phyloP scores from a whole-genome alignment of 2,113 vertebrate species.

The Epinephelus moara region DNA sequence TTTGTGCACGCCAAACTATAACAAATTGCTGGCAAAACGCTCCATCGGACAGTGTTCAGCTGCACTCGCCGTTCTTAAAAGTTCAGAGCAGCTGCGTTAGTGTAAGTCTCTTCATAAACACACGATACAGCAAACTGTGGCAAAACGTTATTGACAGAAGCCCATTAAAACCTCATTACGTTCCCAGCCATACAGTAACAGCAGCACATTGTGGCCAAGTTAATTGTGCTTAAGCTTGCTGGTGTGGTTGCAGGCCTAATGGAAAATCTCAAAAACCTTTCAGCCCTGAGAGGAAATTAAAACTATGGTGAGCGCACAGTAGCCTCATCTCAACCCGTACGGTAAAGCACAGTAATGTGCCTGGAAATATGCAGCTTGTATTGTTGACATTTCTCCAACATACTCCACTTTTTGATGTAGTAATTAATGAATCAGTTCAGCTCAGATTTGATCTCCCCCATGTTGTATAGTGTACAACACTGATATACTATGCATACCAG shows the following conservation, averaged over 20 bases:
- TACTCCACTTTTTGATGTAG: neutral
- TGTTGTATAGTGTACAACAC: neutral
- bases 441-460: neutral
- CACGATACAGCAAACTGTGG: conserved; percentile 26
- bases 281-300: conserved; percentile 39
- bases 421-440: neutral
- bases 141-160: conserved; percentile 56
- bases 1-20: neutral
- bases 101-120: conserved; percentile 18
- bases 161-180: conserved; percentile 69
- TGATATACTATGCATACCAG: too few relatives aligned
- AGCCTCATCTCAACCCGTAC: neutral
- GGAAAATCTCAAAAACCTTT: conserved; percentile 55
- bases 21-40: neutral
- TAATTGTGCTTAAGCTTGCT: conserved; percentile 24
- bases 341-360: neutral
- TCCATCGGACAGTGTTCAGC: conserved; percentile 11
- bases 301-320: neutral
- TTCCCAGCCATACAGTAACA: conserved; percentile 28
- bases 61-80: conserved; percentile 4
- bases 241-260: conserved; percentile 53
- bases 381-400: neutral
- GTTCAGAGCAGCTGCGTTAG: conserved; percentile 4
- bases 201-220: conserved; percentile 33
- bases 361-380: neutral